Conservation (phyloP, 2,113 vertebrate genomes). For the Myiagra hebetior region DNA sequence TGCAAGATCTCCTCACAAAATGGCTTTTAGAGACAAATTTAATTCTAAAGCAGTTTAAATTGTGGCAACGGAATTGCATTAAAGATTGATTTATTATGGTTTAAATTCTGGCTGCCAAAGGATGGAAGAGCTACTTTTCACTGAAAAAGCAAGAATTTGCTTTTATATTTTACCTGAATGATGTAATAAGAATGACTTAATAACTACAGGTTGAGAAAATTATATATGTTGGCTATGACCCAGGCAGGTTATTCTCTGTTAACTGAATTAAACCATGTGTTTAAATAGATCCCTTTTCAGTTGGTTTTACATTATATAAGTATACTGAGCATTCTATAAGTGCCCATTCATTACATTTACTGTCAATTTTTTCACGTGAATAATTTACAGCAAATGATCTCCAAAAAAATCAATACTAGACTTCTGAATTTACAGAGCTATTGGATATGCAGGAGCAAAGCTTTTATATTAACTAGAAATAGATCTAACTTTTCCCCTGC, state of each 20-base stretch:
- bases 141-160: background rate
- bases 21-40: background rate
- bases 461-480: conserved; percentile 2
- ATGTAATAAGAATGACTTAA: background rate
- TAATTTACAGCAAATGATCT: conserved; percentile 19
- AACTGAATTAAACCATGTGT: background rate
- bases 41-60: background rate
- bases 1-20: background rate
- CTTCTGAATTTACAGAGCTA: background rate
- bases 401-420: conserved; percentile 22
- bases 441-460: background rate
- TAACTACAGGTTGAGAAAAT: background rate
- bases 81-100: background rate
- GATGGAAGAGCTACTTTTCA: background rate
- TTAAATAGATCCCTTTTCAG: background rate
- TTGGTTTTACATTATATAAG: background rate
- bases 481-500: background rate
- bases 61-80: background rate
- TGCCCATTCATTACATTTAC: background rate
- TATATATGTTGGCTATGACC: background rate
- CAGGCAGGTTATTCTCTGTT: background rate
- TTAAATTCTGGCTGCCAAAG: background rate
- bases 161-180: background rate
- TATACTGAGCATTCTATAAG: background rate
- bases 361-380: background rate